Conservation (phyloP, 2,888 invertebrate species). For the Conomelus anceps region DNA sequence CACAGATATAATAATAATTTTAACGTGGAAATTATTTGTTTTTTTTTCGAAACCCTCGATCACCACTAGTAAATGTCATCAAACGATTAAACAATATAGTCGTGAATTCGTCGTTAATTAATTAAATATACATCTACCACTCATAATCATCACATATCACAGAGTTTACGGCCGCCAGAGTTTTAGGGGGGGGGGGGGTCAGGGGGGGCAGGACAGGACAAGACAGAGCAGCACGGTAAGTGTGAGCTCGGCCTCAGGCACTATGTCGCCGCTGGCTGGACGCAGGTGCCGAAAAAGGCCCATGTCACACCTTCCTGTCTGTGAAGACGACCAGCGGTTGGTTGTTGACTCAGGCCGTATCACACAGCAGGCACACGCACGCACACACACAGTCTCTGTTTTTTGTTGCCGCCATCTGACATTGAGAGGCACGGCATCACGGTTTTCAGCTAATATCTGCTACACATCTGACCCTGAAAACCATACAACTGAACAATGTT, state of each 20-base stretch:
- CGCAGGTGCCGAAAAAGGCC: not conserved
- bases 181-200: not conserved
- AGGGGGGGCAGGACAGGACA: not conserved
- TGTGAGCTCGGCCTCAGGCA: not conserved
- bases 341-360: too few relatives aligned
- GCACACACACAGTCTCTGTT: not conserved
- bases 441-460: slow-evolving; percentile 26
- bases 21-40: not conserved
- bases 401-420: not conserved
- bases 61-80: not conserved
- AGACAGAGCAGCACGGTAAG: too few relatives aligned
- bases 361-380: too few relatives aligned
- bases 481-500: not conserved
- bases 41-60: not conserved
- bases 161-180: not conserved
- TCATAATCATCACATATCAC: not conserved
- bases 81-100: not conserved
- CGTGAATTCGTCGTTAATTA: not conserved
- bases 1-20: not conserved
- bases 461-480: slow-evolving; percentile 20
- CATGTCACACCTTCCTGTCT: too few relatives aligned
- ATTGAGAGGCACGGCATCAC: slow-evolving; percentile 10
- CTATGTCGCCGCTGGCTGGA: not conserved
- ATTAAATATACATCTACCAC: not conserved
- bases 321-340: too few relatives aligned